Evolutionary conservation across 2,113 vertebrate species (phyloP).

Genomic region (Colossoma macropomum): DNA sequence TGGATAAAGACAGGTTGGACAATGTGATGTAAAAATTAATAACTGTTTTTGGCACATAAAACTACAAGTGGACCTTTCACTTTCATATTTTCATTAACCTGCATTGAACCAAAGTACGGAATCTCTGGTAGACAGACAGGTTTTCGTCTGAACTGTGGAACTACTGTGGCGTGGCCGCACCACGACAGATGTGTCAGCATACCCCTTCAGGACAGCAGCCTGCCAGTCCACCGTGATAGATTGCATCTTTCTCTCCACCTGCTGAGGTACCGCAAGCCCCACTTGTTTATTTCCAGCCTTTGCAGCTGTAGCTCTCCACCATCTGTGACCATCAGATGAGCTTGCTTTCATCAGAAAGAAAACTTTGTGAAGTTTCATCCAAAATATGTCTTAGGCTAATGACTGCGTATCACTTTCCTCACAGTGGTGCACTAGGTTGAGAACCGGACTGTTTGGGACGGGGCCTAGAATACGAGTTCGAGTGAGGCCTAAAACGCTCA

Average conservation of each 20-base stretch:
- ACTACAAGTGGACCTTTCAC: too few species aligned
- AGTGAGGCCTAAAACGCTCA: neutral
- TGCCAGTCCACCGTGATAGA: constrained; percentile 37
- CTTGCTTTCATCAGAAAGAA: neutral
- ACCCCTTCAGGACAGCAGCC: neutral
- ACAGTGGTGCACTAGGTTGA: neutral
- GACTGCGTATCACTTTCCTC: neutral
- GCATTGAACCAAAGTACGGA: neutral
- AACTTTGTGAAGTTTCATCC: neutral
- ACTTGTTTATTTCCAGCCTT: constrained; percentile 30
- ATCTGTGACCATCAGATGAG: constrained; percentile 36
- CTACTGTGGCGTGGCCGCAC: neutral
- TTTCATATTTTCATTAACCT: neutral
- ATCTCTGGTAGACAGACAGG: constrained; percentile 6
- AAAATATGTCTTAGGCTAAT: neutral
- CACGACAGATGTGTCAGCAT: constrained; percentile 30
- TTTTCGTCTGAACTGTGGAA: neutral
- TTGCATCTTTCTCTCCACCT: constrained; percentile 34
- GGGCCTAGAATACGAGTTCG: neutral
- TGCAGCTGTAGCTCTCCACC: constrained; percentile 1
- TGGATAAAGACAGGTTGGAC: too few species aligned
- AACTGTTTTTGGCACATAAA: too few species aligned
- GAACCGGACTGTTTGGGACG: neutral
- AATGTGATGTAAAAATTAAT: too few species aligned
- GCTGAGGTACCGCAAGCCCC: neutral